phyloP scores from a whole-genome alignment of 1,140 invertebrate species.

The Mizuhopecten yessoensis region DNA sequence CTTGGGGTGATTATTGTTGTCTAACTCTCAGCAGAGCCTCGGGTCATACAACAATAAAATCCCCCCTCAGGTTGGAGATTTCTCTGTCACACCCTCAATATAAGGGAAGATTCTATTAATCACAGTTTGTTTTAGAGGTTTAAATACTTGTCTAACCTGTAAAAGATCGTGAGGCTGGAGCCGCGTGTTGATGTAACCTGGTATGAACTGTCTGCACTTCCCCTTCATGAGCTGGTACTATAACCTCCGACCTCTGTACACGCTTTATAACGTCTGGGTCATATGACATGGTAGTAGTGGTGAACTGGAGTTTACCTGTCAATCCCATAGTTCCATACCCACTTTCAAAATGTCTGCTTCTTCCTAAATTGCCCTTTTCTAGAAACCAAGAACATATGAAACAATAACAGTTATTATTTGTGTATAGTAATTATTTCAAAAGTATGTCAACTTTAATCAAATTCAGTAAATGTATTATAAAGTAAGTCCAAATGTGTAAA shows the following conservation, averaged over 20 bases:
- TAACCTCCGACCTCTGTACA: not conserved
- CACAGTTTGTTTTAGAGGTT: too few relatives aligned
- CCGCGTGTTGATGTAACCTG: not conserved
- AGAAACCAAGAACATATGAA: not conserved
- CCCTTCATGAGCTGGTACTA: conserved; percentile 10
- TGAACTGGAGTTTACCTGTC: not conserved
- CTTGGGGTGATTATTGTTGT: too few relatives aligned
- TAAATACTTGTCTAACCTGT: not conserved
- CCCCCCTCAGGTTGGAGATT: too few relatives aligned
- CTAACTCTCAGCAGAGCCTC: too few relatives aligned
- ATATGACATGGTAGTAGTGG: not conserved
- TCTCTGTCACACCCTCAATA: too few relatives aligned
- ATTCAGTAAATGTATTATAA: too few relatives aligned
- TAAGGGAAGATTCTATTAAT: too few relatives aligned
- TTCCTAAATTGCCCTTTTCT: not conserved
- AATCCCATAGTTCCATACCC: conserved; percentile 31
- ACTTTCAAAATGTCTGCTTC: not conserved
- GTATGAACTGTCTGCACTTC: not conserved
- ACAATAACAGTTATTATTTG: too few relatives aligned
- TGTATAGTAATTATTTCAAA: too few relatives aligned
- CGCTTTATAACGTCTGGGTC: not conserved
- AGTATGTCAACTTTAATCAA: too few relatives aligned
- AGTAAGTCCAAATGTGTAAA: too few relatives aligned
- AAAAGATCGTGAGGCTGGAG: not conserved
- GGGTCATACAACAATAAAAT: too few relatives aligned